Evolutionary conservation across 2,113 vertebrate species (phyloP), one percentile per base, ranked within the genome.

Genomic region (Lathamus discolor): DNA sequence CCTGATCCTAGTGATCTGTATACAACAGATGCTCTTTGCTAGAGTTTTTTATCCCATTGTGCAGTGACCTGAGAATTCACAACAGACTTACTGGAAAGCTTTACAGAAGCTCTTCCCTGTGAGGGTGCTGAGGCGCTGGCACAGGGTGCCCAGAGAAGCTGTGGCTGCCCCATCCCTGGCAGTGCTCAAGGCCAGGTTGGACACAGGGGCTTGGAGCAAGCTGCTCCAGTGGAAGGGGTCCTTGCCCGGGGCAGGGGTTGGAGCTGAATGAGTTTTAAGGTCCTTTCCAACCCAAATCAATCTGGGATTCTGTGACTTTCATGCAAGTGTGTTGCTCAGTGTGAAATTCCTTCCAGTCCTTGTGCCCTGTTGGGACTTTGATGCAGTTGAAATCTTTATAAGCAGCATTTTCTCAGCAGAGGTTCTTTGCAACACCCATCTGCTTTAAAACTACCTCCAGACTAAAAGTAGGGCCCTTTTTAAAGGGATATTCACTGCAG

Each of bases 401-500:
- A 75, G 59, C 73, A 81, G 54, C 37, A 19, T 1, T 79, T 82
- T 51, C 18, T 31, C 51, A 41, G 48, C 6, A 49, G 66, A 81
- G 52, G 25, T 77, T 59, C 83, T 90, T 85, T 48, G 55, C 52
- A 33, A 5, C 23, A 29, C 39, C 43, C 37, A 51, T 44, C 33
- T 25, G 39, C 77, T 83, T 63, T 64, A 63, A 63, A 96, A 82
- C 79, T 88, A 95, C 88, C 92, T 96, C 93, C 5, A 5, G 41
- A 48, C 63, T 76, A 66, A 88, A 25, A 28, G 25, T 16, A 12
- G 54, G n/a, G 29, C n/a, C 37, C 73, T 96, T 79, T 92, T 24
- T 19, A 70, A 68, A 90, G 70, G 33, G 39, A 9, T 62, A 49
- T 17, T 66, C 44, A 9, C 66, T 83, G 66, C 78, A 62, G 49